Conservation (phyloP, 2,888 invertebrate species). For the Lissonota sp. region DNA sequence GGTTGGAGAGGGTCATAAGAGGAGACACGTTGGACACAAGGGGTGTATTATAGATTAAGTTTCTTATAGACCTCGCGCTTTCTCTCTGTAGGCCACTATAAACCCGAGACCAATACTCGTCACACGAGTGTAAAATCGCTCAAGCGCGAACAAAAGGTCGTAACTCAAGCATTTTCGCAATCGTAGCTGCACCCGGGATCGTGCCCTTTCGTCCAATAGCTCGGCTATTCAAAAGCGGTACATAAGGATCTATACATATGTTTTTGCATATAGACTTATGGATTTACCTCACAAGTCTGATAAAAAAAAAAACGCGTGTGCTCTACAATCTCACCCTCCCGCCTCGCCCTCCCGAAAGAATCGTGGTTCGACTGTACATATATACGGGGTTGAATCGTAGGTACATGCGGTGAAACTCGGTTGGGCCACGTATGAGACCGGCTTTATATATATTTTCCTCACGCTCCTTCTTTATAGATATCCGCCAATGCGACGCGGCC, state of each 20-base stretch:
- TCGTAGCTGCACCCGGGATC: too few species aligned
- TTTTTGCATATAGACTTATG: conserved; percentile 15
- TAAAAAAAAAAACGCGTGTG: conserved; percentile 2
- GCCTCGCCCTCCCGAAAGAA: conserved; percentile 37
- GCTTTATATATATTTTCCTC: conserved; percentile 60
- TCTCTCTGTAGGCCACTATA: conserved; percentile 46
- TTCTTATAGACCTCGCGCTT: conserved; percentile 33
- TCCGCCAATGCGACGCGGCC: conserved; percentile 64
- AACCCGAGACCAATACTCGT: conserved; percentile 23
- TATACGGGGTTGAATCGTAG: not conserved
- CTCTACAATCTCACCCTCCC: conserved; percentile 6
- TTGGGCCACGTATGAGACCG: conserved; percentile 82
- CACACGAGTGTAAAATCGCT: conserved; percentile 5
- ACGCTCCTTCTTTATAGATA: conserved; percentile 63
- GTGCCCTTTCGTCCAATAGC: too few species aligned
- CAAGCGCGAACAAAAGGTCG: too few species aligned
- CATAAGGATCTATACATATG: too few species aligned
- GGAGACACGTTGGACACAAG: conserved; percentile 16
- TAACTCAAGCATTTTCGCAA: too few species aligned
- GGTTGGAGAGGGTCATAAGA: conserved; percentile 2
- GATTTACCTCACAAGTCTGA: conserved; percentile 17
- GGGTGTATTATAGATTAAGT: conserved; percentile 35
- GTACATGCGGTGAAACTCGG: conserved; percentile 80
- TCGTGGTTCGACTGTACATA: conserved; percentile 1
- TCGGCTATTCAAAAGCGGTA: too few species aligned